Conservation (phyloP, 2,888 invertebrate species). For the Monopis laevigella region DNA sequence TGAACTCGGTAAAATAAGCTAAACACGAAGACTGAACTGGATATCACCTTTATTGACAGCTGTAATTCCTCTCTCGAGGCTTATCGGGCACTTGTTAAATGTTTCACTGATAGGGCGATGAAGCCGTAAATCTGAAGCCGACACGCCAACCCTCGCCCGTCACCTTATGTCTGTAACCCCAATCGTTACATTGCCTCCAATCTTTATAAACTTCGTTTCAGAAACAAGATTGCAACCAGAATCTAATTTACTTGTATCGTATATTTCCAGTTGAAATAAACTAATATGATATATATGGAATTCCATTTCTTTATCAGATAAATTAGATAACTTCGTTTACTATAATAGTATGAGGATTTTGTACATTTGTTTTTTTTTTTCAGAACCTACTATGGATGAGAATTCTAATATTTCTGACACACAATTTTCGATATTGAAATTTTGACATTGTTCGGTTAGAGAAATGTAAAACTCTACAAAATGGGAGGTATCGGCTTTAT, state of each 20-base stretch:
- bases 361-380: no score
- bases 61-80: conserved; percentile 11
- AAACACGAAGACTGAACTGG: conserved; percentile 2
- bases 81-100: conserved; percentile 13
- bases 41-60: conserved; percentile 12
- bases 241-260: conserved; percentile 4
- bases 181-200: conserved; percentile 3
- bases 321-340: no score
- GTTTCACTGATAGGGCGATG: conserved; percentile 13
- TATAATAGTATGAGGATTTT: no score
- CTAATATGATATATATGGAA: no score
- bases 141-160: conserved; percentile 9
- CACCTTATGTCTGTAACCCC: conserved; percentile 2
- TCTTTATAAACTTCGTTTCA: conserved; percentile 8
- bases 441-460: no score
- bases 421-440: no score
- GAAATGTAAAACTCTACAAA: no score
- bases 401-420: no score
- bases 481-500: no score
- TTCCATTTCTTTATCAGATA: no score
- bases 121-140: conserved; percentile 11
- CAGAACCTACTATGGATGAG: no score
- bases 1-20: conserved; percentile 3
- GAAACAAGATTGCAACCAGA: conserved; percentile 7
- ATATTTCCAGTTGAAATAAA: no score